phyloP scores from a whole-genome alignment of 2,888 invertebrate species.

The Chloroclysta siterata region DNA sequence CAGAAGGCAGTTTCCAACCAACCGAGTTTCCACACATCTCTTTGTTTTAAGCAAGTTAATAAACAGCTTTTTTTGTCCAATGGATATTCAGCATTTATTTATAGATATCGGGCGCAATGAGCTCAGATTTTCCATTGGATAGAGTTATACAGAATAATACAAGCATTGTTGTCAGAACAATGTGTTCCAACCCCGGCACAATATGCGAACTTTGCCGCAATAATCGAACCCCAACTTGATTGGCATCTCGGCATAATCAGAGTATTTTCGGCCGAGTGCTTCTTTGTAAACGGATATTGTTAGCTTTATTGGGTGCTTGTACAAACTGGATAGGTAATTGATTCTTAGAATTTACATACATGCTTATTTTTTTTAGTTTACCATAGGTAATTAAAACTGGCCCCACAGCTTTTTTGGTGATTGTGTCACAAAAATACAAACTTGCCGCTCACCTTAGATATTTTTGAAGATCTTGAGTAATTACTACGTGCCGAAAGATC shows the following conservation, averaged over 20 bases:
- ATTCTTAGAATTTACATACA: neutral
- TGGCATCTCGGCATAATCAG: slow-evolving; percentile 30
- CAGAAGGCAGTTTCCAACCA: no score
- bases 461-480: no score
- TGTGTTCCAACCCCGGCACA: slow-evolving; percentile 11
- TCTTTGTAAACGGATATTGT: slow-evolving; percentile 17
- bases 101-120: slow-evolving; percentile 11
- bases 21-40: no score
- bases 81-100: neutral
- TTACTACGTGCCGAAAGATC: no score
- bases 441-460: no score
- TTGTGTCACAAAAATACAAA: no score
- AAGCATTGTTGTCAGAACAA: slow-evolving; percentile 24
- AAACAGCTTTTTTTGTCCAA: neutral
- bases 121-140: slow-evolving; percentile 7
- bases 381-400: no score
- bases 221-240: slow-evolving; percentile 16
- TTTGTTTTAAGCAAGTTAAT: no score
- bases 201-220: slow-evolving; percentile 12
- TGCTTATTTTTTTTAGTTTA: neutral
- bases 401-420: no score
- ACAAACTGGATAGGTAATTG: slow-evolving; percentile 2
- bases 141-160: slow-evolving; percentile 14
- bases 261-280: slow-evolving; percentile 12
- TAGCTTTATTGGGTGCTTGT: slow-evolving; percentile 10